Base-by-base conservation (phyloP, 2,888 invertebrate species). In the Macaria notata region DNA sequence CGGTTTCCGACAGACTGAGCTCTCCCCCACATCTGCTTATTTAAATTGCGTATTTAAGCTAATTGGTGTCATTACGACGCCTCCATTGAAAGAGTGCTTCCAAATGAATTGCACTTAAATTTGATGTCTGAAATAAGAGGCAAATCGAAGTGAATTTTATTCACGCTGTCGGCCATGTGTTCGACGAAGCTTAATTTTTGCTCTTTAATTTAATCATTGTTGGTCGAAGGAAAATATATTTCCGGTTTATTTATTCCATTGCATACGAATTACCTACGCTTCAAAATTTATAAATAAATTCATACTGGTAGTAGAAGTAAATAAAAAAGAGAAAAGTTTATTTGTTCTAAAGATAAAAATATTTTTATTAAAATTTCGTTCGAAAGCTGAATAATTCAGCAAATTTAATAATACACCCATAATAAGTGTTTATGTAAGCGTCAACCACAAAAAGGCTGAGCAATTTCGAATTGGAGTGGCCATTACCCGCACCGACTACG, bases 391-490 rank as follows among this genome's bases (percentile, higher is more conserved):
- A 19, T 19, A 19, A 19, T 19, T n/a, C n/a, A n/a, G n/a, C n/a
- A n/a, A 41, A 4, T 36, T 36, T 36, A 36, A 7, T 36, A 36
- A 36, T 77, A 73, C 69, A 72, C 75, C 75, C 69, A 41, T 41
- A 83, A 83, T 81, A 75, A 86, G 79, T 85, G 83, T 85, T 86
- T 84, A 81, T 78, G 73, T 79, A 84, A 83, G 83, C 79, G 76
- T 73, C 73, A 75, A 74, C 78, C 77, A 78, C 78, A 84, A 83
- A 85, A 81, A 78, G 75, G 71, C 76, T 73, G 81, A 76, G 78
- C 76, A 81, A 82, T 87, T 89, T 81, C 70, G 81, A 78, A 85
- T 83, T 88, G 86, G 80, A 89, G 88, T 86, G 87, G 88, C 87
- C 88, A 88, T 89, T 88, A 88, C 83, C 78, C 79, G 78, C 81